Conservation (phyloP, 2,113 vertebrate species). For the Murina feae region DNA sequence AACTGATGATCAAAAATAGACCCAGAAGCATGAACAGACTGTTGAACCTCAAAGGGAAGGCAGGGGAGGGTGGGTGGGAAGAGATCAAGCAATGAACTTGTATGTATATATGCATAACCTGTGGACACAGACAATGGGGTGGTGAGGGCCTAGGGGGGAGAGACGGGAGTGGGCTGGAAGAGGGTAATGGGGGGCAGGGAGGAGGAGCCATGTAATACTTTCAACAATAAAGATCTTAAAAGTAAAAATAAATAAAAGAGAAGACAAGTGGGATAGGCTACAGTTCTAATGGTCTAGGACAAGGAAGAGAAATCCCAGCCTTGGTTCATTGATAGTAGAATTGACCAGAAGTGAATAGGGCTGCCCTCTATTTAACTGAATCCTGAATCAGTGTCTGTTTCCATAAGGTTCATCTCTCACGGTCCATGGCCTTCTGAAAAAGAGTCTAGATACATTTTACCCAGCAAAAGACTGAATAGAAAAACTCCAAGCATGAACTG, state of each 20-base stretch:
- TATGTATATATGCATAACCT: no score
- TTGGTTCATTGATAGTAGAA: constrained; percentile 18
- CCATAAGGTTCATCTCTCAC: not conserved
- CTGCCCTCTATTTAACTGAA: not conserved
- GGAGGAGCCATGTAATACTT: no score
- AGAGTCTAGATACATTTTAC: not conserved
- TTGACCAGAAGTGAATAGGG: not conserved
- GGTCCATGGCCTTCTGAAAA: constrained; percentile 21
- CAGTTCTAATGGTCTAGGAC: not conserved
- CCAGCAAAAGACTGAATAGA: not conserved
- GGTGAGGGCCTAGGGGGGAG: no score
- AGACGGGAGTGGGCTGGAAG: no score
- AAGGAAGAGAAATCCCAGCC: not conserved
- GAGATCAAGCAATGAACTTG: no score
- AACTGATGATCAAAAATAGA: no score
- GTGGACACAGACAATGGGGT: no score
- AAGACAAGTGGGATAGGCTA: not conserved
- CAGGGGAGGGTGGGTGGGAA: no score
- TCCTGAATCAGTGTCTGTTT: not conserved
- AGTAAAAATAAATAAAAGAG: not conserved
- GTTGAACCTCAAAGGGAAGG: no score
- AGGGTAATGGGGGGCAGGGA: no score
- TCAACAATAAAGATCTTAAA: no score
- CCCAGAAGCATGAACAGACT: no score
- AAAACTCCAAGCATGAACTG: constrained; percentile 33